Percentiles rank a stretch among this genome's conserved stretches.
phyloP scores from a whole-genome alignment of 2,797 vertebrate species.

The Bradypus variegatus region DNA sequence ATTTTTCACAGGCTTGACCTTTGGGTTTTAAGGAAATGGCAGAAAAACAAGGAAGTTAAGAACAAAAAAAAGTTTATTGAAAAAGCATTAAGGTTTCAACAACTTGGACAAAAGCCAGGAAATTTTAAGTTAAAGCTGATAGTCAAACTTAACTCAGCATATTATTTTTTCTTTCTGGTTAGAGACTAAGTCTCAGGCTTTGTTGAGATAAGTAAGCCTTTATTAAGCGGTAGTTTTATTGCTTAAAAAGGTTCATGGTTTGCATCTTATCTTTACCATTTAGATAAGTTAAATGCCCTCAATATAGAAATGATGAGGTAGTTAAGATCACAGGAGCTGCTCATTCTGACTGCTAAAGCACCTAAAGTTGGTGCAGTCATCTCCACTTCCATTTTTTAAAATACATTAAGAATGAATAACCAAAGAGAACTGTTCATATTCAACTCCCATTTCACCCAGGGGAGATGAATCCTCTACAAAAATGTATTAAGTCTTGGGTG shows the following conservation, averaged over 20 bases:
- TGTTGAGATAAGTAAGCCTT: slow-evolving; percentile 4
- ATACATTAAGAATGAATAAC: slow-evolving; percentile 19
- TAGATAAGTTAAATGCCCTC: background rate
- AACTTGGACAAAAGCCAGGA: slow-evolving; percentile 44
- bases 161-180: slow-evolving; percentile 53
- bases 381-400: slow-evolving; percentile 25
- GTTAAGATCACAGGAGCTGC: background rate
- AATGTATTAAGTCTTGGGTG: background rate
- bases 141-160: slow-evolving; percentile 10
- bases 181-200: slow-evolving; percentile 8
- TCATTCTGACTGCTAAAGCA: background rate
- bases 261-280: slow-evolving; percentile 10
- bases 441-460: background rate
- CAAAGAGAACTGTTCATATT: background rate
- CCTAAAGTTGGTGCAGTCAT: background rate
- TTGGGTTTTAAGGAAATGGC: slow-evolving; percentile 42
- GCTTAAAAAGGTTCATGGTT: background rate
- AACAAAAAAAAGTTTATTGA: slow-evolving; percentile 31
- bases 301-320: background rate
- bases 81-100: slow-evolving; percentile 41
- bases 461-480: background rate
- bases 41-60: slow-evolving; percentile 55
- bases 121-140: slow-evolving; percentile 48
- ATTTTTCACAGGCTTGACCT: slow-evolving; percentile 41
- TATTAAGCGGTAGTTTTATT: background rate